phyloP scores from a whole-genome alignment of 2,888 invertebrate species.

The Eupeodes luniger region DNA sequence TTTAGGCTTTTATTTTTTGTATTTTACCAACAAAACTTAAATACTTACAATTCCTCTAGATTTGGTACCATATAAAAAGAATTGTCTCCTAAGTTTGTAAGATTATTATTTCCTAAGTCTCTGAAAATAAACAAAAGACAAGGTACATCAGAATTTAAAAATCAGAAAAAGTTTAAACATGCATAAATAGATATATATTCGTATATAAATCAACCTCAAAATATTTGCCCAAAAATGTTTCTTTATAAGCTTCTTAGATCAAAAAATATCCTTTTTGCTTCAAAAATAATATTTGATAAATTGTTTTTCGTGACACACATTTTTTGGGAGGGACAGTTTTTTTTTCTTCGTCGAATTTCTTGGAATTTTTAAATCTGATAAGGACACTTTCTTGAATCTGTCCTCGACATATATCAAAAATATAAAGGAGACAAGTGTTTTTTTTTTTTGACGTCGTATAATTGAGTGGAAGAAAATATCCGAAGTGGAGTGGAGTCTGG shows the following conservation, averaged over 20 bases:
- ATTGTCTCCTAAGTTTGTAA: conserved; percentile 89
- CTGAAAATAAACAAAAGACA: conserved; percentile 84
- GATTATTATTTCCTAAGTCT: conserved; percentile 92
- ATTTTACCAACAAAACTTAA: neutral
- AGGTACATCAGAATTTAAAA: conserved; percentile 33
- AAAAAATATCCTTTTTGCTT: neutral
- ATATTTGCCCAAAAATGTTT: neutral
- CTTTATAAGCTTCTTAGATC: neutral
- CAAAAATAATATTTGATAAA: conserved; percentile 40
- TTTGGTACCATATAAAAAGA: conserved; percentile 88
- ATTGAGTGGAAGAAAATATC: conserved; percentile 38
- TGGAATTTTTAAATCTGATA: conserved; percentile 30
- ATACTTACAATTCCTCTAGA: conserved; percentile 91
- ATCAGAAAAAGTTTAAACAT: neutral
- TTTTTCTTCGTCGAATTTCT: neutral
- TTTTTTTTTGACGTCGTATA: neutral
- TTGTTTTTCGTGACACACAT: conserved; percentile 37
- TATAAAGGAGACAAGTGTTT: conserved; percentile 1
- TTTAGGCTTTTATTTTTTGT: neutral
- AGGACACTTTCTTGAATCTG: conserved; percentile 19
- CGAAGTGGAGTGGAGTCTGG: neutral
- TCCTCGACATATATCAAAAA: neutral
- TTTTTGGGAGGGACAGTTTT: neutral
- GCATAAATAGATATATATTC: neutral
- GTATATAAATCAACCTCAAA: conserved; percentile 16